Percentiles rank a stretch among this genome's conserved stretches.
These are phyloP conservation scores for Karalla daura DNA, from an alignment of 2,797 vertebrate genomes.

Conservation along the genomic window DNA sequence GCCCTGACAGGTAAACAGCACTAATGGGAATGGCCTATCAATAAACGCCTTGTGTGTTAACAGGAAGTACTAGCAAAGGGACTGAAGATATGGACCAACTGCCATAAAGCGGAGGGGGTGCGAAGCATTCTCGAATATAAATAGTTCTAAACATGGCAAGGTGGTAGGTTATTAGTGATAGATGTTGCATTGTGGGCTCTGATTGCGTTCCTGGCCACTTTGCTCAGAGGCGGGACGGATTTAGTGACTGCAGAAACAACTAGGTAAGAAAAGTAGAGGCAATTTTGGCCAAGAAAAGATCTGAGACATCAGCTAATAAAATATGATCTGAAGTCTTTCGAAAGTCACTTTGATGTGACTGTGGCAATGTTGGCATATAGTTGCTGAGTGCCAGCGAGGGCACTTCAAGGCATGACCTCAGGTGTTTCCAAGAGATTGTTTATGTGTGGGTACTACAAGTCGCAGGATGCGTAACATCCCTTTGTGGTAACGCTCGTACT, in stretches of 20 bases:
- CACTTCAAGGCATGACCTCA: constrained; percentile 60
- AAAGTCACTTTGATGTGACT: constrained; percentile 63
- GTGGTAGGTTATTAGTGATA: constrained; percentile 63
- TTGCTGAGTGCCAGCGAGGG: constrained; percentile 14
- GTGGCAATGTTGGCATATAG: constrained; percentile 28
- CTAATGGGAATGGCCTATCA: constrained; percentile 94
- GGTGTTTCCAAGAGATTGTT: constrained; percentile 46
- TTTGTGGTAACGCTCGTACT: constrained; percentile 51
- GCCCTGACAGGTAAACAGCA: constrained; percentile 93
- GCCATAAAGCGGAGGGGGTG: constrained; percentile 52
- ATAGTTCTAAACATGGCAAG: constrained; percentile 77
- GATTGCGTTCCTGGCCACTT: constrained; percentile 37
- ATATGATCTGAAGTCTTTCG: constrained; percentile 46
- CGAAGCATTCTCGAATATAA: constrained; percentile 79
- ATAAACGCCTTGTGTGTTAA: constrained; percentile 89
- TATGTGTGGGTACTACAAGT: constrained; percentile 17
- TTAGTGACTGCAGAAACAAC: constrained; percentile 22
- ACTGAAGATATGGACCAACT: constrained; percentile 55
- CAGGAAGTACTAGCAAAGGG: constrained; percentile 79
- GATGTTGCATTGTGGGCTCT: constrained; percentile 40
- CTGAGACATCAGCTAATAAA: constrained; percentile 44
- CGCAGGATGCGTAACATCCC: constrained; percentile 15
- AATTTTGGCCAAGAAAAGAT: constrained; percentile 45
- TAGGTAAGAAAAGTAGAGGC: constrained; percentile 4
- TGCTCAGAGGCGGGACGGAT: constrained; percentile 14